Evolutionary conservation across 2,888 invertebrate species (phyloP).

Genomic region (Drosophila bunnanda): DNA sequence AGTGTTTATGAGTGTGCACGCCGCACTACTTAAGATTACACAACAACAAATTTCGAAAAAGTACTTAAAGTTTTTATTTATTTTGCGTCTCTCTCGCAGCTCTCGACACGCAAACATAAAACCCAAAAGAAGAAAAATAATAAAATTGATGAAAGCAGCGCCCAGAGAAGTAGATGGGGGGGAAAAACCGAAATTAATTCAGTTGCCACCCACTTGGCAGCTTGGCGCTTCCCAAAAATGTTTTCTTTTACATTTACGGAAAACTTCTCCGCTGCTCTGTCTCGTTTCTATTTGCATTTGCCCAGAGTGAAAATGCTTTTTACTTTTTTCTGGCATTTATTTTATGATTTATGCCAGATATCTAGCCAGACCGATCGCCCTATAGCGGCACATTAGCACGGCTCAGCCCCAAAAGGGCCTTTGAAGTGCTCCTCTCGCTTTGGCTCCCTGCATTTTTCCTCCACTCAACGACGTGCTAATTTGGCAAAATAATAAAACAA

Average conservation of each 20-base stretch:
- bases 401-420: constrained; percentile 43
- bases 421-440: constrained; percentile 61
- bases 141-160: constrained; percentile 65
- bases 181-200: constrained; percentile 70
- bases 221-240: constrained; percentile 58
- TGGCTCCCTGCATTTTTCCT: constrained; percentile 12
- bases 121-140: constrained; percentile 48
- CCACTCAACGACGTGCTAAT: constrained; percentile 72
- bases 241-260: constrained; percentile 70
- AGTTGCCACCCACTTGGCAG: constrained; percentile 78
- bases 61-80: constrained; percentile 82
- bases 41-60: constrained; percentile 80
- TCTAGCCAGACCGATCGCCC: constrained; percentile 53
- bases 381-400: constrained; percentile 60
- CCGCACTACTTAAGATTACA: constrained; percentile 78
- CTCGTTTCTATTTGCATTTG: constrained; percentile 39
- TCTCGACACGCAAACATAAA: constrained; percentile 79
- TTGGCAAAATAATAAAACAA: constrained; percentile 72
- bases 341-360: constrained; percentile 72
- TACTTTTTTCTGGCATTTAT: constrained; percentile 45
- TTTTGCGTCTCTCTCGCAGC: constrained; percentile 67
- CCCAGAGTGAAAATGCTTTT: constrained; percentile 51
- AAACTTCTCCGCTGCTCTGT: constrained; percentile 26
- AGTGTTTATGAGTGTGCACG: constrained; percentile 57
- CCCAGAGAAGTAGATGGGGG: background rate